These are phyloP conservation scores for Philypnodon macrostomus DNA, from an alignment of 2,797 vertebrate species.

Conservation along the genomic window DNA sequence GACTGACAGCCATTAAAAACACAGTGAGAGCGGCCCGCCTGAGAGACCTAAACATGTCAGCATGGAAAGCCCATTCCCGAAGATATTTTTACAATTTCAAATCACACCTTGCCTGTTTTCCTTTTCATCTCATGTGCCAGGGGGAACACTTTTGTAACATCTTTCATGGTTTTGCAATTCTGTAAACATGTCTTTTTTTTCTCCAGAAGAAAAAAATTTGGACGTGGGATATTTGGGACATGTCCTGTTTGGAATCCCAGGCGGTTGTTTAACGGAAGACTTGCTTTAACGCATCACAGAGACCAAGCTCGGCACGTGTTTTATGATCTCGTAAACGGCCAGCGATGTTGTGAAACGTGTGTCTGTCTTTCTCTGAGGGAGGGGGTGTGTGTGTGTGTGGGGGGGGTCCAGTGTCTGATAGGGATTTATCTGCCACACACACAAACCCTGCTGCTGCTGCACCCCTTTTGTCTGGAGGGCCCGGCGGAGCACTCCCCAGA, in stretches of 20 bases:
- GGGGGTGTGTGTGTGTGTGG: slow-evolving; percentile 34
- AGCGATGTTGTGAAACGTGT: slow-evolving; percentile 80
- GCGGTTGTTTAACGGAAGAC: slow-evolving; percentile 75
- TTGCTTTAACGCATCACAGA: slow-evolving; percentile 78
- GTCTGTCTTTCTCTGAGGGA: slow-evolving; percentile 57
- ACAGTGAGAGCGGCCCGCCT: slow-evolving; percentile 57
- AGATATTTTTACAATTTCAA: slow-evolving; percentile 35
- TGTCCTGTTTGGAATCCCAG: slow-evolving; percentile 64
- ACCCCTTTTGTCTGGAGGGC: slow-evolving; percentile 77
- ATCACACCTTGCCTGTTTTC: slow-evolving; percentile 41
- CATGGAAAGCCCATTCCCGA: slow-evolving; percentile 21
- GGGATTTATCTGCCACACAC: slow-evolving; percentile 72
- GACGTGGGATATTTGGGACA: slow-evolving; percentile 55
- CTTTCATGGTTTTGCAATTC: slow-evolving; percentile 17
- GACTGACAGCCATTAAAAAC: slow-evolving; percentile 74
- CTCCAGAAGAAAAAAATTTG: slow-evolving; percentile 22
- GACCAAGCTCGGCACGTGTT: slow-evolving; percentile 76
- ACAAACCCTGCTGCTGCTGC: slow-evolving; percentile 35
- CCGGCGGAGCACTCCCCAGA: slow-evolving; percentile 79
- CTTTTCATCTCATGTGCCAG: slow-evolving; percentile 10
- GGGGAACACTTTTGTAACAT: slow-evolving; percentile 15
- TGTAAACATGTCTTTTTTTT: slow-evolving; percentile 55
- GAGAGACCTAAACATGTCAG: slow-evolving; percentile 67
- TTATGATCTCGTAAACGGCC: slow-evolving; percentile 81
- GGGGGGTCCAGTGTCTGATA: slow-evolving; percentile 71